Conservation (phyloP, 2,113 vertebrate species). For the Sebastes fasciatus region DNA sequence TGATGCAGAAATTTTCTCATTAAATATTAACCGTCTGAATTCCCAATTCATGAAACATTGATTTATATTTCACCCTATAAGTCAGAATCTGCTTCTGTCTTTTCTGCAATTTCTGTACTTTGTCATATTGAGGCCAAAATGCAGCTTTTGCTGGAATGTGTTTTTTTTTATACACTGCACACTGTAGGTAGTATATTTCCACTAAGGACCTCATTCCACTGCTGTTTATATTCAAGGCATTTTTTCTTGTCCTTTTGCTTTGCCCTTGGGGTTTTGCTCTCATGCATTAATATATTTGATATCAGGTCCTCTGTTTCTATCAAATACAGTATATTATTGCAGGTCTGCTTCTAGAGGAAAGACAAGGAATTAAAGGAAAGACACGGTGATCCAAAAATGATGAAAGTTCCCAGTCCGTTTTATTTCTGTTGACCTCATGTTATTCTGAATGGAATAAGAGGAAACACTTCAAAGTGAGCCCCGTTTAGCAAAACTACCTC, state of each 20-base stretch:
- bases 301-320: background rate
- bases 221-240: background rate
- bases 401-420: background rate
- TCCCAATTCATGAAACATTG: conserved; percentile 46
- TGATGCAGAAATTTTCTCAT: conserved; percentile 23
- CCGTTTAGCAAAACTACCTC: conserved; percentile 30
- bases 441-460: background rate
- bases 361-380: background rate
- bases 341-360: background rate
- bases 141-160: background rate
- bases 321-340: background rate
- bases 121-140: background rate
- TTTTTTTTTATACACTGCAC: background rate
- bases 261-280: background rate
- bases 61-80: conserved; percentile 23
- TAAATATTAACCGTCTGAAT: conserved; percentile 48
- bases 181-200: background rate
- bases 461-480: conserved; percentile 46
- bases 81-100: background rate
- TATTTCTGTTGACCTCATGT: conserved; percentile 3
- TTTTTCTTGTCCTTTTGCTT: background rate
- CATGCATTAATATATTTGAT: conserved; percentile 12
- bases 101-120: background rate
- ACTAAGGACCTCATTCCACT: background rate
- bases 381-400: background rate